These are phyloP conservation scores for Physeter macrocephalus DNA, from an alignment of 2,113 vertebrate genomes.

Conservation along the genomic window DNA sequence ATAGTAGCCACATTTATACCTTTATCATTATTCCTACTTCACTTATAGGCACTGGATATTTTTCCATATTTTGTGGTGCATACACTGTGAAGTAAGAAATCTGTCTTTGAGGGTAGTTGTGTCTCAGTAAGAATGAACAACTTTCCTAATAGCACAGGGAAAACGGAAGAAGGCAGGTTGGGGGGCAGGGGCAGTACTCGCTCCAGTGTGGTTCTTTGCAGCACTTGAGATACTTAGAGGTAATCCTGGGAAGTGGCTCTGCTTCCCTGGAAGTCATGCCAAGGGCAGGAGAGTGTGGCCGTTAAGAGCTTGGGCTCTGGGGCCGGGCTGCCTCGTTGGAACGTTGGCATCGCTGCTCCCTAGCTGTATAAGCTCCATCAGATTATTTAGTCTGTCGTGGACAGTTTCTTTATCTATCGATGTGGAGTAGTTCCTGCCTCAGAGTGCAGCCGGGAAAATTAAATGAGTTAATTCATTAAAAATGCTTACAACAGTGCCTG, in stretches of 20 bases:
- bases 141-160: background rate
- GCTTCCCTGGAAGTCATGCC: accelerated
- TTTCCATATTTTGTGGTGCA: background rate
- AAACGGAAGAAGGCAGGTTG: accelerated
- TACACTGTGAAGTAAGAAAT: background rate
- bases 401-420: background rate
- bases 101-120: background rate
- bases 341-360: no score
- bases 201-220: background rate
- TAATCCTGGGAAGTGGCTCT: no score
- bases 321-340: accelerated
- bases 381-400: background rate
- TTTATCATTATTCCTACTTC: background rate
- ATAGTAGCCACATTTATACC: no score
- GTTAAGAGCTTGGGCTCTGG: background rate
- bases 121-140: background rate
- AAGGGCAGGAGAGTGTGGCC: background rate
- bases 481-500: background rate
- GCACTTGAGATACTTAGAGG: no score
- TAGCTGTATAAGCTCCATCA: background rate
- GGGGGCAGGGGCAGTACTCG: accelerated
- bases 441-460: background rate
- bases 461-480: background rate
- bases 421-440: background rate
- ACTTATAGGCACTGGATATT: background rate